These are phyloP conservation scores for Rhegmatorhina hoffmannsi DNA, from an alignment of 2,113 vertebrate species.

Conservation along the genomic window DNA sequence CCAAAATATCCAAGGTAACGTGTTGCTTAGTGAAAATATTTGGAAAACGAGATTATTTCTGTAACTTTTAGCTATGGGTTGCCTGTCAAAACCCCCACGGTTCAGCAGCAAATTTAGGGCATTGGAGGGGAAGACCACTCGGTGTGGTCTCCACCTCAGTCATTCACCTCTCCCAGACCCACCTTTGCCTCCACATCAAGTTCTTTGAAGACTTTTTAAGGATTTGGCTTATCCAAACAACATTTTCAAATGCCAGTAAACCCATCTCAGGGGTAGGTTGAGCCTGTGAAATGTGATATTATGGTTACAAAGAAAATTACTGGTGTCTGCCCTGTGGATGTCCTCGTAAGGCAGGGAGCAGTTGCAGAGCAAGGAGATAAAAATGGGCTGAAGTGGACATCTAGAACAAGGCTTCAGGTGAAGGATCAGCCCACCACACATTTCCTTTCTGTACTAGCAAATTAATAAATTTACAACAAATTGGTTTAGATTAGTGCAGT, in stretches of 20 bases:
- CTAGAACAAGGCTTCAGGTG: not conserved
- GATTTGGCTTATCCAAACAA: constrained; percentile 9
- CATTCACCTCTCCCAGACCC: not conserved
- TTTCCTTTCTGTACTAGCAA: not conserved
- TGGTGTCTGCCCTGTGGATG: accelerated
- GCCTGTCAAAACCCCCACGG: not conserved
- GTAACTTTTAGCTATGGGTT: not conserved
- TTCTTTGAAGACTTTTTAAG: not conserved
- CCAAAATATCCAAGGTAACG: not conserved
- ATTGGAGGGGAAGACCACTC: not conserved
- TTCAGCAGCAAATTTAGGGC: not conserved
- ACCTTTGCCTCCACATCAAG: not conserved
- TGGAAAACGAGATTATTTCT: not conserved
- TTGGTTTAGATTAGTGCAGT: not conserved
- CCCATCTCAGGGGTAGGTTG: not conserved
- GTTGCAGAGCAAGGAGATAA: not conserved
- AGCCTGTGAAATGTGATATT: not conserved
- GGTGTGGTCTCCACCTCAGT: not conserved
- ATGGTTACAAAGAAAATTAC: not conserved
- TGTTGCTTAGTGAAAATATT: constrained; percentile 16
- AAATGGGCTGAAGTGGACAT: not conserved
- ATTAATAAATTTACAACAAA: not conserved
- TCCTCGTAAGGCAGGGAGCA: not conserved
- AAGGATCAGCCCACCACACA: not conserved
- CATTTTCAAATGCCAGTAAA: not conserved